These are phyloP conservation scores for Gasterosteus nipponicus DNA, from an alignment of 2,113 vertebrate species.

Conservation along the genomic window DNA sequence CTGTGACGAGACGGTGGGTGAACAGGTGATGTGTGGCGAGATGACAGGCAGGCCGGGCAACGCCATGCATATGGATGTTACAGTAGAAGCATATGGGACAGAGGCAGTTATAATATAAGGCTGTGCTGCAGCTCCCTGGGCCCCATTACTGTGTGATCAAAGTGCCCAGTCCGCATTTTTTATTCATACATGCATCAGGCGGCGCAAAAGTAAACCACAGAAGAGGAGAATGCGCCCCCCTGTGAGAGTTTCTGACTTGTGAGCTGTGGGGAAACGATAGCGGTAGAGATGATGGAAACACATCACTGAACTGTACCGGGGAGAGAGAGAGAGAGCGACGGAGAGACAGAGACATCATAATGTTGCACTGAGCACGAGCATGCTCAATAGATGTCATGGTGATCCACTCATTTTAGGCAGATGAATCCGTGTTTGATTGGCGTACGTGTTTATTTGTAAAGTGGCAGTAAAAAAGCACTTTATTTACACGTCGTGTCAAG, in stretches of 20 bases:
- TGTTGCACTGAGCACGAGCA: not conserved
- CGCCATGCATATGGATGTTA: slow-evolving; percentile 72
- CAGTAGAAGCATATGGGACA: slow-evolving; percentile 68
- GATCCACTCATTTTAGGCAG: not conserved
- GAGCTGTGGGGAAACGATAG: slow-evolving; percentile 25
- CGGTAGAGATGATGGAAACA: slow-evolving; percentile 2
- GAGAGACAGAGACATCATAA: not conserved
- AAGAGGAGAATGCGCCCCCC: slow-evolving; percentile 12
- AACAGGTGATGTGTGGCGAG: slow-evolving; percentile 38
- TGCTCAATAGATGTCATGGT: not conserved
- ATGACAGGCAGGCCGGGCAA: slow-evolving; percentile 41
- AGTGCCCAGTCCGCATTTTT: slow-evolving; percentile 69
- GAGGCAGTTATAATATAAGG: slow-evolving; percentile 65
- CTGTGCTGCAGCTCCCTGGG: slow-evolving; percentile 52
- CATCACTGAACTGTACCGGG: not conserved
- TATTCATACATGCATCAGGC: slow-evolving; percentile 55
- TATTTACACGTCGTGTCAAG: not conserved
- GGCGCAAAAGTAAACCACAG: too few relatives aligned
- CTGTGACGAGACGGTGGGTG: slow-evolving; percentile 1
- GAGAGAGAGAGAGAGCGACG: not conserved
- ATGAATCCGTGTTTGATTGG: not conserved
- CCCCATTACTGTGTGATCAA: slow-evolving; percentile 62
- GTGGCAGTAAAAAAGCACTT: not conserved
- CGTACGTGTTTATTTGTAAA: not conserved
- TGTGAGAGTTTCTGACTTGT: slow-evolving; percentile 14